These are phyloP conservation scores for Drosophila murphyi DNA, from an alignment of 1,140 invertebrate species.

Conservation along the genomic window DNA sequence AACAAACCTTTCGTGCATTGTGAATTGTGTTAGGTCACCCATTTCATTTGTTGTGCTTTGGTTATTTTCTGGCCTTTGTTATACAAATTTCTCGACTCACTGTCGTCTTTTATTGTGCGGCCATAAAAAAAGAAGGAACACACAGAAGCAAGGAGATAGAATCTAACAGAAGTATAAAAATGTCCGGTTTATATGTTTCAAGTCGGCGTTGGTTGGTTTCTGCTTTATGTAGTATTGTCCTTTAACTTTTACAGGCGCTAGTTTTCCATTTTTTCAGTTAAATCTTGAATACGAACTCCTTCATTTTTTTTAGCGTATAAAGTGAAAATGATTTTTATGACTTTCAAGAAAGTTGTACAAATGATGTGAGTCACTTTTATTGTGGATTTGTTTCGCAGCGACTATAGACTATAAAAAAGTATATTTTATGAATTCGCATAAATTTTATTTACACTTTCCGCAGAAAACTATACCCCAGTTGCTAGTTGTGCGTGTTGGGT, in stretches of 20 bases:
- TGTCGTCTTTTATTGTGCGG: constrained; percentile 22
- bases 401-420: constrained; percentile 52
- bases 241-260: constrained; percentile 3
- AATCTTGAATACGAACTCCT: constrained; percentile 41
- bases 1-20: constrained; percentile 55
- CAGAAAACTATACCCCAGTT: constrained; percentile 51
- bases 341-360: constrained; percentile 40
- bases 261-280: neutral
- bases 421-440: constrained; percentile 47
- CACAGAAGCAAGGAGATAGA: constrained; percentile 31
- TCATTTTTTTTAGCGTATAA: constrained; percentile 18
- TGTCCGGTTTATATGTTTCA: constrained; percentile 60
- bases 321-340: constrained; percentile 65
- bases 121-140: constrained; percentile 50
- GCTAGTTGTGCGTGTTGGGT: constrained; percentile 46
- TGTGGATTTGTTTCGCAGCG: constrained; percentile 21
- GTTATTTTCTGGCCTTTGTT: constrained; percentile 9
- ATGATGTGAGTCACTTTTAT: constrained; percentile 27
- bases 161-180: constrained; percentile 60
- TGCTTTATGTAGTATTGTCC: constrained; percentile 40
- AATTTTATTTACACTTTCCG: constrained; percentile 20
- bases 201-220: constrained; percentile 25
- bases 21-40: constrained; percentile 12
- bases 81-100: constrained; percentile 11
- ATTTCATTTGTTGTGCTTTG: constrained; percentile 54